A percentile compares a stretch with the other conserved stretches of the same genome.
Evolutionary conservation across 1,140 invertebrate species (phyloP).

Genomic region (Triops cancriformis): DNA sequence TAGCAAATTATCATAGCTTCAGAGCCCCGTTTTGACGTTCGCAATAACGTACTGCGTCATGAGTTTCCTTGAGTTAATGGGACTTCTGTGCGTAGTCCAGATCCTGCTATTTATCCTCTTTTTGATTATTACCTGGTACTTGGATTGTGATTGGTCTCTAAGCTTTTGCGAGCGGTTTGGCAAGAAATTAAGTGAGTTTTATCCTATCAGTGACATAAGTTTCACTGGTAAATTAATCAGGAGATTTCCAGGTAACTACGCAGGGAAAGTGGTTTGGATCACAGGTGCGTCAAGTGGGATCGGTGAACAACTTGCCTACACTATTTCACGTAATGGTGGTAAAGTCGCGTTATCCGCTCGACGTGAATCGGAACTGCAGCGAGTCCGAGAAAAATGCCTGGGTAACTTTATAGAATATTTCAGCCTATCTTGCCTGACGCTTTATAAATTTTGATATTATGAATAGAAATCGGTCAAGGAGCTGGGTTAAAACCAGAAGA

Average conservation of each 20-base stretch:
- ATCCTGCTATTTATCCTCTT: background rate
- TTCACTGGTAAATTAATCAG: constrained; percentile 16
- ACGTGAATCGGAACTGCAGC: constrained; percentile 56
- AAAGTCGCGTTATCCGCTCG: constrained; percentile 69
- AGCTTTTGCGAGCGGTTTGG: constrained; percentile 47
- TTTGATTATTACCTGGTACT: background rate
- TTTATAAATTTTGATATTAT: constrained; percentile 1
- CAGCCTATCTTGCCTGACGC: background rate
- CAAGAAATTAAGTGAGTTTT: constrained; percentile 46
- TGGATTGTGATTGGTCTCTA: constrained; percentile 29
- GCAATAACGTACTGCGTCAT: background rate
- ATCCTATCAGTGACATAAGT: background rate
- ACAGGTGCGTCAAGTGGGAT: constrained; percentile 84
- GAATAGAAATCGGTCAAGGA: constrained; percentile 37
- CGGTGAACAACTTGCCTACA: constrained; percentile 62
- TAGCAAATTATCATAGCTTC: background rate
- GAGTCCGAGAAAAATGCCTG: constrained; percentile 61
- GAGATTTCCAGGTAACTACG: constrained; percentile 44
- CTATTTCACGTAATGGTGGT: constrained; percentile 60
- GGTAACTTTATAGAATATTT: constrained; percentile 39
- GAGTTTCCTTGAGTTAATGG: background rate
- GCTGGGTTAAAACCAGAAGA: constrained; percentile 49
- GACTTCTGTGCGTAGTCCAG: background rate
- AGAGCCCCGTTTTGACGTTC: constrained; percentile 29
- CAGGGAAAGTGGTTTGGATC: constrained; percentile 75